Percentiles rank a stretch among this genome's conserved stretches.
phyloP scores from a whole-genome alignment of 2,888 invertebrate species.

The Leptinotarsa tumamoca region DNA sequence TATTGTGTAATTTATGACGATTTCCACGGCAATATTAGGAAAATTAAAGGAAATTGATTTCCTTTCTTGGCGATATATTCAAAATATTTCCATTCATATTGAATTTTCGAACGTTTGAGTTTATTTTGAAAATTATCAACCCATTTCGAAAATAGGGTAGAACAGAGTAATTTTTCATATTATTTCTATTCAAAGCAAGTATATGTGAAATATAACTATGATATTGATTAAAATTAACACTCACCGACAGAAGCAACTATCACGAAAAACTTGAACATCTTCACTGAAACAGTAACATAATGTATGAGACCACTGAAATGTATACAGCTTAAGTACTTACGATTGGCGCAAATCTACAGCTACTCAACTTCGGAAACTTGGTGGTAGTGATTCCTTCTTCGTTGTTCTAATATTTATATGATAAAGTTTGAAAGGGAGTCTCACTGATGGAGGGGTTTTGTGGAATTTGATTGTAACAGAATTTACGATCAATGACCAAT shows the following conservation, averaged over 20 bases:
- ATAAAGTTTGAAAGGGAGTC: constrained; percentile 7
- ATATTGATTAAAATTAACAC: not conserved
- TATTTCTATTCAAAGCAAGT: too few species aligned
- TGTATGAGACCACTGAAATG: not conserved
- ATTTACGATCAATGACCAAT: not conserved
- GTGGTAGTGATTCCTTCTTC: not conserved
- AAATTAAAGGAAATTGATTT: too few species aligned
- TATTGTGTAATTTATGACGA: too few species aligned
- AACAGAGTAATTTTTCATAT: too few species aligned
- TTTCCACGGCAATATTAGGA: too few species aligned
- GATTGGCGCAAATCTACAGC: not conserved
- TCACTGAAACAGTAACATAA: not conserved
- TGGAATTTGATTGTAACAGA: constrained; percentile 2
- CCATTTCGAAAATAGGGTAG: too few species aligned
- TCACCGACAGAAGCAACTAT: constrained; percentile 16
- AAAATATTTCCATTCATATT: too few species aligned
- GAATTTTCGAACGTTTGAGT: too few species aligned
- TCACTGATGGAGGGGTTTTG: not conserved
- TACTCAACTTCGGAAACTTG: not conserved
- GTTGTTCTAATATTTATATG: constrained; percentile 1
- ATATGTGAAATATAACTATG: too few species aligned
- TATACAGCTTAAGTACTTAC: too few species aligned
- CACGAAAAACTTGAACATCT: constrained; percentile 19
- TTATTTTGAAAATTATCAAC: too few species aligned
- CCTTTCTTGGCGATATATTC: too few species aligned